Percentiles rank a stretch among this genome's conserved stretches.
Evolutionary conservation across 2,797 vertebrate genomes (phyloP).

Genomic region (Emys orbicularis): DNA sequence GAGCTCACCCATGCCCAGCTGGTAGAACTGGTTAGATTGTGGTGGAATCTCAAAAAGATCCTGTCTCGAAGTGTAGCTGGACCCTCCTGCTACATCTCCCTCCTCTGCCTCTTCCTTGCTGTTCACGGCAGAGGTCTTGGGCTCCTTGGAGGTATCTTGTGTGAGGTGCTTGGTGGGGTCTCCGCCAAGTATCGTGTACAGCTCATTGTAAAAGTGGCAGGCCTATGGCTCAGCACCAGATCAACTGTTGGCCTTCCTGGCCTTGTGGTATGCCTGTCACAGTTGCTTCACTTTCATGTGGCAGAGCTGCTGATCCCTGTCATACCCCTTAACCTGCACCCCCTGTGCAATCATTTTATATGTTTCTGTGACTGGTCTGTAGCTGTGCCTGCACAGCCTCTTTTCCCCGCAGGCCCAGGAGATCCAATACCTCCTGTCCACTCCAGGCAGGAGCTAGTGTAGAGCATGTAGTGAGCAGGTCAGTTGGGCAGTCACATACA

Average conservation of each 20-base stretch:
- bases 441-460: too few relatives aligned
- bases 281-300: background rate
- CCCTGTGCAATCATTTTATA: background rate
- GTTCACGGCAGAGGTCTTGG: background rate
- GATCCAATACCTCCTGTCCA: background rate
- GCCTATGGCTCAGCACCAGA: background rate
- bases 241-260: background rate
- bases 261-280: background rate
- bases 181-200: background rate
- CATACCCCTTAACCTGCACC: background rate
- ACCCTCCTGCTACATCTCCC: background rate
- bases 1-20: background rate
- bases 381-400: background rate
- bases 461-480: too few relatives aligned
- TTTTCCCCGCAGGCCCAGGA: background rate
- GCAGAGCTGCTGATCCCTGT: background rate
- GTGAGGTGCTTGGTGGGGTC: background rate
- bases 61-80: background rate
- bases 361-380: background rate
- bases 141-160: background rate
- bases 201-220: background rate
- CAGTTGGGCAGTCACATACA: too few relatives aligned
- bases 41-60: background rate
- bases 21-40: background rate
- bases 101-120: too few relatives aligned